Percentiles rank a stretch among this genome's conserved stretches.
These are phyloP conservation scores for Drosophila sproati DNA, from an alignment of 1,140 invertebrate genomes.

Conservation along the genomic window DNA sequence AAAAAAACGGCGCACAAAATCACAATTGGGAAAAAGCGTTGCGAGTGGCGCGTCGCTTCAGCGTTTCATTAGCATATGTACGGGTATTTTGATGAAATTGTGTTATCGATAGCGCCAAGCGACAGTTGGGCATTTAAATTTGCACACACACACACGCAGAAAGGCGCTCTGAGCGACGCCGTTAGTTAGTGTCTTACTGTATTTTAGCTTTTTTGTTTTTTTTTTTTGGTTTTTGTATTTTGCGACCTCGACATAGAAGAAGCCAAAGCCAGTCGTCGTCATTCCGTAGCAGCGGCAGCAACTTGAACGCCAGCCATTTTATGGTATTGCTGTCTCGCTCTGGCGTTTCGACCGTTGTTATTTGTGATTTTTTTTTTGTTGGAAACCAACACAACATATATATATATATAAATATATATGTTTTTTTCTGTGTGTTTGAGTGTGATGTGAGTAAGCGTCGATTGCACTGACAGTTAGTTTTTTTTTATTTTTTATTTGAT, in stretches of 20 bases:
- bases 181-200: constrained; percentile 20
- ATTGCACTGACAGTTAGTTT: constrained; percentile 12
- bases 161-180: constrained; percentile 55
- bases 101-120: constrained; percentile 61
- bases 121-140: constrained; percentile 75
- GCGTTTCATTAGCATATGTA: constrained; percentile 16
- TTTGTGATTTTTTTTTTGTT: constrained; percentile 29
- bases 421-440: constrained; percentile 9
- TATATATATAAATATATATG: neutral
- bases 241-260: constrained; percentile 72
- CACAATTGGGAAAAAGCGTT: constrained; percentile 31
- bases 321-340: constrained; percentile 39
- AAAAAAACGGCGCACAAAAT: constrained; percentile 44
- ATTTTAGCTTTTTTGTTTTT: neutral
- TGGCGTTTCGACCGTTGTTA: constrained; percentile 25
- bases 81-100: neutral
- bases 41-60: constrained; percentile 4
- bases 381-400: constrained; percentile 35
- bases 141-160: constrained; percentile 18
- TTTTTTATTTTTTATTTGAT: constrained; percentile 13
- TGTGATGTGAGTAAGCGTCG: constrained; percentile 35
- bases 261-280: constrained; percentile 53
- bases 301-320: constrained; percentile 47
- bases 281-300: constrained; percentile 42
- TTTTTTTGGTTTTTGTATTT: constrained; percentile 4